A percentile compares a stretch with the other conserved stretches of the same genome.
These are phyloP conservation scores for Sylvilagus bachmani DNA, from an alignment of 2,113 vertebrate species.

Conservation along the genomic window DNA sequence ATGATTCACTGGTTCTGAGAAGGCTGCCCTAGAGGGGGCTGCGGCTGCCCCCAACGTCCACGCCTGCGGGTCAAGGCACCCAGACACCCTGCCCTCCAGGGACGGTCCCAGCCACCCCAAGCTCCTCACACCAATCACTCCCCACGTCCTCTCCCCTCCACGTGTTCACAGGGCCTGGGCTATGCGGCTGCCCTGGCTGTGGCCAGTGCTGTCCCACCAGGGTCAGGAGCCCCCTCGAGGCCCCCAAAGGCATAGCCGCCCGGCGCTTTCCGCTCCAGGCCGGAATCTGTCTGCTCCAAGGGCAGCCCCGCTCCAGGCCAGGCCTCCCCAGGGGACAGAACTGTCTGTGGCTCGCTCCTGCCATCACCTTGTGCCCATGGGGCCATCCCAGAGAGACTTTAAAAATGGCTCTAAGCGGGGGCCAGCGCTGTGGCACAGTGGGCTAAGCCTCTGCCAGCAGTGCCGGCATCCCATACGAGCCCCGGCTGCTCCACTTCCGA, in stretches of 20 bases:
- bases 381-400: conserved; percentile 29
- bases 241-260: not conserved
- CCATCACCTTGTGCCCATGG: not conserved
- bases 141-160: not conserved
- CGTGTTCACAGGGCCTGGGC: not conserved
- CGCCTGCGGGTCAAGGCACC: not conserved
- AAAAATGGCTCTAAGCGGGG: not conserved
- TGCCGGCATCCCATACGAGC: too few species aligned
- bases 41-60: not conserved
- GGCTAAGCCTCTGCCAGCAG: too few species aligned
- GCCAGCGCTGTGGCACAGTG: too few species aligned
- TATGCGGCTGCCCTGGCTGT: rapidly evolving
- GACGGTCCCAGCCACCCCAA: too few species aligned
- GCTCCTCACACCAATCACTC: not conserved
- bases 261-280: too few species aligned
- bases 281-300: not conserved
- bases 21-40: not conserved
- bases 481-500: too few species aligned
- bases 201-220: rapidly evolving
- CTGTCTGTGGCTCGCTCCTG: too few species aligned
- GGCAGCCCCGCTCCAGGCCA: not conserved
- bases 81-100: rapidly evolving
- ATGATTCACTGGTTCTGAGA: not conserved
- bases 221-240: not conserved
- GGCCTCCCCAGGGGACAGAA: not conserved